Evolutionary conservation across 2,113 vertebrate genomes (phyloP).

Genomic region (Oriolus oriolus): DNA sequence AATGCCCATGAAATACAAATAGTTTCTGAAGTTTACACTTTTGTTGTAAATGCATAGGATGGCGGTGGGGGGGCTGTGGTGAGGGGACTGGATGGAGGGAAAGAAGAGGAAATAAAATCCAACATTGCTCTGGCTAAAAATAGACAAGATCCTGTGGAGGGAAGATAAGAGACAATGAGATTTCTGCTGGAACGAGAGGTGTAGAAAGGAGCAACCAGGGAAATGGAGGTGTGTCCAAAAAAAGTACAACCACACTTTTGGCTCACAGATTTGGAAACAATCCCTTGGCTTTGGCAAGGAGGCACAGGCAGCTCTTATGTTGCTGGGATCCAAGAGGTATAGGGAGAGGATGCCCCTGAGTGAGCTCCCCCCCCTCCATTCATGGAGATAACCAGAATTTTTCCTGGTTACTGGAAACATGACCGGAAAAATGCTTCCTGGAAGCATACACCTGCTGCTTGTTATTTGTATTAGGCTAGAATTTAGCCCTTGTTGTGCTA

Average conservation of each 20-base stretch:
- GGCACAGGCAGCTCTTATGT: background rate
- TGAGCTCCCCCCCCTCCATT: background rate
- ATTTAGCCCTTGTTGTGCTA: background rate
- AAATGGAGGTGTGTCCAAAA: slow-evolving; percentile 20
- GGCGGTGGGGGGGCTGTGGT: background rate
- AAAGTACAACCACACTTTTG: background rate
- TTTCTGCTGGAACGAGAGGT: background rate
- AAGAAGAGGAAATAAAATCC: background rate
- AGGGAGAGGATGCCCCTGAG: background rate
- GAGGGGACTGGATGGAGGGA: background rate
- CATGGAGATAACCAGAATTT: background rate
- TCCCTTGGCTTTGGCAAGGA: background rate
- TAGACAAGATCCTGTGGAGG: background rate
- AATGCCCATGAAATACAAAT: slow-evolving; percentile 49
- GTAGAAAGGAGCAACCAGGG: background rate
- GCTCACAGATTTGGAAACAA: background rate
- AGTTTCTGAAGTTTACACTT: slow-evolving; percentile 53
- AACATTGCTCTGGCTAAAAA: background rate
- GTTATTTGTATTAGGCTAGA: background rate
- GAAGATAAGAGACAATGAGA: slow-evolving; percentile 26
- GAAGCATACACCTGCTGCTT: background rate
- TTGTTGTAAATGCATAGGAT: background rate
- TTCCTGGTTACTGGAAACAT: background rate
- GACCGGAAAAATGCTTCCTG: background rate
- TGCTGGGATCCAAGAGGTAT: background rate